Evolutionary conservation across 2,888 invertebrate genomes (phyloP), one percentile per base, ranked within the genome.

Genomic region (Chrysina gloriosa): DNA sequence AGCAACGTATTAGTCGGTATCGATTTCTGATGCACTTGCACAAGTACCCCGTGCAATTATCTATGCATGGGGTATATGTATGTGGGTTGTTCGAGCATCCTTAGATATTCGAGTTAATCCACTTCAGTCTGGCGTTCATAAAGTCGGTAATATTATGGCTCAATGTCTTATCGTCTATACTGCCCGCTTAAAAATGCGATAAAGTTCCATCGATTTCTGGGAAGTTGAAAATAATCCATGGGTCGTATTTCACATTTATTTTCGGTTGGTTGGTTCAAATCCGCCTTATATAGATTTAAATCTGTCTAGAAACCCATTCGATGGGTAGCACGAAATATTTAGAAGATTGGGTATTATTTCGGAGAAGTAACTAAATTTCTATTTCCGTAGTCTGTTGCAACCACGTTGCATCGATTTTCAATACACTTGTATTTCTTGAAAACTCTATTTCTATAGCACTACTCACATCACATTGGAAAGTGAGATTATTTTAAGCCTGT

Each of bases 21-120:
- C 42, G 58, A 61, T 45, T 61, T 42, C 42, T 45, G 42, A 42
- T 61, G 58, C 58, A 42, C 9, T 16, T 25, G 9, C 42, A 27
- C 45, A 11, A 39, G 39, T n/a, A 39, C 4, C 4, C n/a, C 14
- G 39, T 14, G 2, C 39, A 39, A 11, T 39, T 39, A 39, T 11
- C 39, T 39, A 39, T 31, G 31, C 31, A 31, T 31, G n/a, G 2
- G n/a, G 2, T 31, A 3, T 2, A n/a, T 31, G n/a, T 31, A 31
- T 39, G 39, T 39, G 14, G 39, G 39, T 50, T 50, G 50, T 39
- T 39, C 16, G 39, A 2, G 39, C 27, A 27, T 50, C 27, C 50
- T 50, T 50, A 50, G 11, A 50, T 47, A 47, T 47, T 19, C 47
- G 27, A 50, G 50, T 14, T 50, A n/a, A 27, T 50, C 27, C 27